A percentile compares a stretch with the other conserved stretches of the same genome.
phyloP scores from a whole-genome alignment of 2,797 vertebrate species.

The Rhadinocentrus ornatus region DNA sequence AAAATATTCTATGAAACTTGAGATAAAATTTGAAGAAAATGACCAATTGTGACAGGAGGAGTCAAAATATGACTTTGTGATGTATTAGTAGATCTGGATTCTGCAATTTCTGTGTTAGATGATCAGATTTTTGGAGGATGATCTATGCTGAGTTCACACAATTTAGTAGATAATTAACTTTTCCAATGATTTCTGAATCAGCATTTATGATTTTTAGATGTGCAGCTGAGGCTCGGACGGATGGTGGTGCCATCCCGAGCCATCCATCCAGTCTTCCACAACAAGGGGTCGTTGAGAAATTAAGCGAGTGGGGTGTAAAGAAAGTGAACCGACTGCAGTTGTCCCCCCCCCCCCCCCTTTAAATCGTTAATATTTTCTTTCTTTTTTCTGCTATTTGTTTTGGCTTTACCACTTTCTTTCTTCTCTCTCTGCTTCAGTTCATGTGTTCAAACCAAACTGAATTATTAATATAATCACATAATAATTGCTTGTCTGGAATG shows the following conservation, averaged over 20 bases:
- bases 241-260: no score
- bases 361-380: not conserved
- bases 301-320: slow-evolving; percentile 10
- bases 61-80: no score
- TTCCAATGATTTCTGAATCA: not conserved
- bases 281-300: slow-evolving; percentile 29
- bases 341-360: not conserved
- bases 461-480: slow-evolving; percentile 60
- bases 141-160: not conserved
- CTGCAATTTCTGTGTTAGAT: not conserved
- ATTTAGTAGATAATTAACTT: not conserved
- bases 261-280: slow-evolving; percentile 5
- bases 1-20: not conserved
- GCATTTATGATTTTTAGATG: not conserved
- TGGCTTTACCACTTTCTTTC: slow-evolving; percentile 34
- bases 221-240: not conserved
- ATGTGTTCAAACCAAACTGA: slow-evolving; percentile 50
- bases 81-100: not conserved
- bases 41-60: no score
- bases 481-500: slow-evolving; percentile 60
- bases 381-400: slow-evolving; percentile 33
- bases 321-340: slow-evolving; percentile 4
- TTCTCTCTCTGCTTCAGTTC: slow-evolving; percentile 26
- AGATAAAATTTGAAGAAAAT: no score
- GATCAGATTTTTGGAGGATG: not conserved